phyloP scores from a whole-genome alignment of 2,113 vertebrate species.

The Piaya cayana region DNA sequence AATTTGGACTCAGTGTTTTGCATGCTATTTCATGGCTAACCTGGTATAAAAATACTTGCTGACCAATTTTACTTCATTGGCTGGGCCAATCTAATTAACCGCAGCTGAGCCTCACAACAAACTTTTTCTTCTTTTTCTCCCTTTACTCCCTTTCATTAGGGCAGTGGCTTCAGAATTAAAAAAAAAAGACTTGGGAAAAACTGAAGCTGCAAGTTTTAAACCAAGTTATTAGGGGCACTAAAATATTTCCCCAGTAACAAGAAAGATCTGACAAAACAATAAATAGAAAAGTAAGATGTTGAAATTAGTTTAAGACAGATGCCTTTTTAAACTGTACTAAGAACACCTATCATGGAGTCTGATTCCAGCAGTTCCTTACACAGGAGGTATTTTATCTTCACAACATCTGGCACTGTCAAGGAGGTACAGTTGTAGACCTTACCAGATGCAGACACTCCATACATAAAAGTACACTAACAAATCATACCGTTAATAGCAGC shows the following conservation, averaged over 20 bases:
- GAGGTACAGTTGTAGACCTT: conserved; percentile 67
- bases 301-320: conserved; percentile 78
- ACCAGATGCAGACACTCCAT: conserved; percentile 70
- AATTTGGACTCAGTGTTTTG: neutral
- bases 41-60: conserved; percentile 7
- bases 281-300: conserved; percentile 74
- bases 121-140: neutral
- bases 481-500: conserved; percentile 59
- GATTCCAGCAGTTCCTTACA: conserved; percentile 69
- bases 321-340: conserved; percentile 78
- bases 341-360: conserved; percentile 71
- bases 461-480: conserved; percentile 74
- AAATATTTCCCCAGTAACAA: conserved; percentile 6
- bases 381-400: conserved; percentile 79
- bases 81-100: neutral
- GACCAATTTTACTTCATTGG: neutral
- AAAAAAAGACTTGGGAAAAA: neutral
- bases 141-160: neutral
- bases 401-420: conserved; percentile 80
- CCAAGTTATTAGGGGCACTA: neutral
- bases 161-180: neutral
- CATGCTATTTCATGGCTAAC: neutral
- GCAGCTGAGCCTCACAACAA: neutral
- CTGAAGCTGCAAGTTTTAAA: neutral
- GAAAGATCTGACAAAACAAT: conserved; percentile 56